phyloP scores from a whole-genome alignment of 2,797 vertebrate species.

The Chaunax sp. region DNA sequence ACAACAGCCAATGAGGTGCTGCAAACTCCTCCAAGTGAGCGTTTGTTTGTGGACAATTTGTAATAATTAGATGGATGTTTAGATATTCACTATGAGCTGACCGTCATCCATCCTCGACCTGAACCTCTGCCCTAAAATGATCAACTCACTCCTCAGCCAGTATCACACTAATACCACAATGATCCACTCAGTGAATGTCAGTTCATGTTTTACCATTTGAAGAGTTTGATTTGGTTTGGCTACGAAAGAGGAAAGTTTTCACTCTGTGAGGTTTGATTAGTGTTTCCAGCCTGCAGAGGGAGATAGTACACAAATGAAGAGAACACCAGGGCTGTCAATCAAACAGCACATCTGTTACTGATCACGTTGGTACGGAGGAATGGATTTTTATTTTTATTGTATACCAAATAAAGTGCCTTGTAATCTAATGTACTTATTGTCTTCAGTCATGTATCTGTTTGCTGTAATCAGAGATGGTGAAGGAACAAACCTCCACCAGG shows the following conservation, averaged over 20 bases:
- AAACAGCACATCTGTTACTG: neutral
- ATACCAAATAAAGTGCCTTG: neutral
- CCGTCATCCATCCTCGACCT: constrained; percentile 7
- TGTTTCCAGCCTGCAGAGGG: constrained; percentile 64
- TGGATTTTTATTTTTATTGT: neutral
- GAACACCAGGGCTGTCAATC: neutral
- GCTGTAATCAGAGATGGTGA: too few species aligned
- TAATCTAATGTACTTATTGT: neutral
- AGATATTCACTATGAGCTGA: too few species aligned
- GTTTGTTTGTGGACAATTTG: constrained; percentile 52
- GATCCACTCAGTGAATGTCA: constrained; percentile 18
- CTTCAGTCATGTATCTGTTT: neutral
- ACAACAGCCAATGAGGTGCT: constrained; percentile 42
- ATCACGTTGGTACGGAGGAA: constrained; percentile 1
- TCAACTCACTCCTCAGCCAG: constrained; percentile 17
- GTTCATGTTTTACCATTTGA: neutral
- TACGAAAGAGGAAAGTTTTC: neutral
- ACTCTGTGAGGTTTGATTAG: neutral
- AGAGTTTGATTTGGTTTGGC: constrained; percentile 20
- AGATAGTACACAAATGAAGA: constrained; percentile 30
- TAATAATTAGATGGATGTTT: constrained; percentile 36
- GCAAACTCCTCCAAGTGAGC: constrained; percentile 43
- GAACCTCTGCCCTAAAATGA: constrained; percentile 21
- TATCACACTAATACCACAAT: neutral
- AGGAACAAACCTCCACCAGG: too few species aligned